phyloP scores from a whole-genome alignment of 2,888 invertebrate species.

The Resseliella maxima region DNA sequence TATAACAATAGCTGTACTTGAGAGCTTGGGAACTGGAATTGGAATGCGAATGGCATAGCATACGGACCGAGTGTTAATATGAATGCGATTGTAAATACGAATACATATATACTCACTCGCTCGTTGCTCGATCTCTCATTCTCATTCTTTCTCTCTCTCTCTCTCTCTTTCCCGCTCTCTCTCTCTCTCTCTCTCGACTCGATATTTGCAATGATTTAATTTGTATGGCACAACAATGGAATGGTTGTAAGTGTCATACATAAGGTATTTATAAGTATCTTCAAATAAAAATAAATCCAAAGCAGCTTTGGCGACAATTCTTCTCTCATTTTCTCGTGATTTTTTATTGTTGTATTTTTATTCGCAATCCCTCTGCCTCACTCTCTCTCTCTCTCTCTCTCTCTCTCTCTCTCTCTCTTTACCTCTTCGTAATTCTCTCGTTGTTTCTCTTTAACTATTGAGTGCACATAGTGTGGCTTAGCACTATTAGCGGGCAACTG shows the following conservation, averaged over 20 bases:
- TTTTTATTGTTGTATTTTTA: too few species aligned
- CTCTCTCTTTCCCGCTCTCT: too few species aligned
- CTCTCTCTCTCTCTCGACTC: not conserved
- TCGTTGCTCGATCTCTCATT: too few species aligned
- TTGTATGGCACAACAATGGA: not conserved
- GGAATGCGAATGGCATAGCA: not conserved
- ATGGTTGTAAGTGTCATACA: not conserved
- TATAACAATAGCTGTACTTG: not conserved
- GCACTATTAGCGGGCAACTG: not conserved
- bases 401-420: too few species aligned
- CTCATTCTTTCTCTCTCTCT: too few species aligned
- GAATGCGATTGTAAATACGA: not conserved
- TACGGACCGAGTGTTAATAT: not conserved
- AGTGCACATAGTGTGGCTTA: not conserved
- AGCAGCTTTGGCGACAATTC: not conserved
- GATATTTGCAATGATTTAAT: constrained; percentile 22
- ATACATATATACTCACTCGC: not conserved
- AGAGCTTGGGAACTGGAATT: not conserved
- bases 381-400: too few species aligned
- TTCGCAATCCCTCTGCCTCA: too few species aligned
- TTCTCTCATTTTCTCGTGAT: not conserved
- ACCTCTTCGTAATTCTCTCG: too few species aligned
- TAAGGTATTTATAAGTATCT: not conserved
- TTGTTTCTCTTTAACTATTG: too few species aligned
- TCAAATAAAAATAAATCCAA: constrained; percentile 16